Evolutionary conservation across 2,888 invertebrate species (phyloP).

Genomic region (Stenichneumon culpator): DNA sequence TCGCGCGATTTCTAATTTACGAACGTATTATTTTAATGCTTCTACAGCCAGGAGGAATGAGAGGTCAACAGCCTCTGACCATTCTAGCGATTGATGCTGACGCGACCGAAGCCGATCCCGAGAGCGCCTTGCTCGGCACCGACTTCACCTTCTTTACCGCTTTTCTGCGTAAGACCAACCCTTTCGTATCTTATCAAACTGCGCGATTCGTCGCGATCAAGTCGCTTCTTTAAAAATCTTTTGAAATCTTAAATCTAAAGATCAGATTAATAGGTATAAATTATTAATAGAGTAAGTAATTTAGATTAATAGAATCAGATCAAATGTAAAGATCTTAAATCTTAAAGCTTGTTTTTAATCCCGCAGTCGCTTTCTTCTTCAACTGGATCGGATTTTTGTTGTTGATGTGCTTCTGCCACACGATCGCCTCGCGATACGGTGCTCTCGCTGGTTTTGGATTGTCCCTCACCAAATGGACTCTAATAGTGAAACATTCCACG

Average conservation of each 20-base stretch:
- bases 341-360: slow-evolving; percentile 59
- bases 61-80: slow-evolving; percentile 88
- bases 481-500: slow-evolving; percentile 96
- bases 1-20: slow-evolving; percentile 27
- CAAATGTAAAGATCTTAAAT: slow-evolving; percentile 1
- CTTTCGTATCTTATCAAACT: not conserved
- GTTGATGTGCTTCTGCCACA: slow-evolving; percentile 97
- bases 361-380: slow-evolving; percentile 96
- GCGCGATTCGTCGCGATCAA: not conserved
- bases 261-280: too few relatives aligned
- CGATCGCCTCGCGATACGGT: slow-evolving; percentile 96
- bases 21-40: slow-evolving; percentile 40
- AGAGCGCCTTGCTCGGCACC: slow-evolving; percentile 94
- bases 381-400: slow-evolving; percentile 98
- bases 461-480: slow-evolving; percentile 97
- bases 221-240: not conserved
- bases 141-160: slow-evolving; percentile 97
- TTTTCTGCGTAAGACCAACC: slow-evolving; percentile 90
- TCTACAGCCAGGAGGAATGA: slow-evolving; percentile 81
- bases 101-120: slow-evolving; percentile 90
- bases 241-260: too few relatives aligned
- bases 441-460: slow-evolving; percentile 97
- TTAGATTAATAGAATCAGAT: not conserved
- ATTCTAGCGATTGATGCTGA: slow-evolving; percentile 93
- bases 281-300: not conserved